Evolutionary conservation across 2,113 vertebrate species (phyloP).

Genomic region (Cottus gobio): DNA sequence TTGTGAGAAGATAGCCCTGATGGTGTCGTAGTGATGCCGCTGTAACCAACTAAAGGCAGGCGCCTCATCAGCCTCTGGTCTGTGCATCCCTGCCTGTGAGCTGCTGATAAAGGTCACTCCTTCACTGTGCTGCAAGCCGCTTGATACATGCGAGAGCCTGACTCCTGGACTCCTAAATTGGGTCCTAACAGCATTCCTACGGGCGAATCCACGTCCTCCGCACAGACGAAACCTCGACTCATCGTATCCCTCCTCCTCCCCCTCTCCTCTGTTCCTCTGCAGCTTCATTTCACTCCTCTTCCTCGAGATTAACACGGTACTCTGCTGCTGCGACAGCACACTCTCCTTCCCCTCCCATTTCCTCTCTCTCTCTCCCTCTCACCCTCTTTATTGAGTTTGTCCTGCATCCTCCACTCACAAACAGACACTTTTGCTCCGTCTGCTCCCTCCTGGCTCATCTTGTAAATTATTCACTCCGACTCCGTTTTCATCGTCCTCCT

Average conservation of each 20-base stretch:
- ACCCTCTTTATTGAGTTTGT: constrained; percentile 24
- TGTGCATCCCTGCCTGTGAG: no score
- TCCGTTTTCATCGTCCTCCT: constrained; percentile 47
- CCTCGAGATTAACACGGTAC: background rate
- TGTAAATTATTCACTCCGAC: constrained; percentile 58
- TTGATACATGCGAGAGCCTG: background rate
- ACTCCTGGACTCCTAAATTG: no score
- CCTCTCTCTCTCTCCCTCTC: background rate
- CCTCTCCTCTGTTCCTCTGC: background rate
- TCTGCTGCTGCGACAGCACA: constrained; percentile 8
- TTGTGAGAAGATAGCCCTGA: no score
- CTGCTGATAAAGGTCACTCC: no score
- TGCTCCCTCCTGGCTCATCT: constrained; percentile 44
- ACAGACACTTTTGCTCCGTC: constrained; percentile 30
- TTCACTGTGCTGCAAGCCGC: background rate
- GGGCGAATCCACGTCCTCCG: background rate
- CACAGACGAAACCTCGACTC: background rate
- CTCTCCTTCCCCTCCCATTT: background rate
- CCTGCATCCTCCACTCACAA: constrained; percentile 12
- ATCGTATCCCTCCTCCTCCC: background rate
- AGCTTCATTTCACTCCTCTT: constrained; percentile 8
- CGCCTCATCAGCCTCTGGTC: no score
- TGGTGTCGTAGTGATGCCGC: no score
- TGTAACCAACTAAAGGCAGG: no score
- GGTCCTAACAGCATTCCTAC: no score